Conservation (phyloP, 2,888 invertebrate species). For the Penaeus monodon region DNA sequence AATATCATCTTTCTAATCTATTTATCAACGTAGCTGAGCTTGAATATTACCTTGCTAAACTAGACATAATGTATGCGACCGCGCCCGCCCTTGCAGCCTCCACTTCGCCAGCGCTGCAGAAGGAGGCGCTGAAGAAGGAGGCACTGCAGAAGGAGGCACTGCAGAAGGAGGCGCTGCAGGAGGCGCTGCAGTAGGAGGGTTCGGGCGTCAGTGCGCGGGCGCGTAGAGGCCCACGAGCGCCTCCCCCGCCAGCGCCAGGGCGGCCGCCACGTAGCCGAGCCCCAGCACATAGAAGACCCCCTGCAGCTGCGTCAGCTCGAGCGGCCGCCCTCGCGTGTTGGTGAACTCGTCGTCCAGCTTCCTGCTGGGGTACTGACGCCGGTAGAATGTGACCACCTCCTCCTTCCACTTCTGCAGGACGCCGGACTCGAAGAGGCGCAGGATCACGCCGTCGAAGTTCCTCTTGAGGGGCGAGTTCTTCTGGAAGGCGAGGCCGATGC, state of each 20-base stretch:
- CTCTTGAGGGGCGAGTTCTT: slow-evolving; percentile 55
- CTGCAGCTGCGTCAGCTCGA: slow-evolving; percentile 27
- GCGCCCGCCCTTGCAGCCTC: too few relatives aligned
- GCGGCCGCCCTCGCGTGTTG: background rate
- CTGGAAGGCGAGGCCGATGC: slow-evolving; percentile 52
- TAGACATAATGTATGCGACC: too few relatives aligned
- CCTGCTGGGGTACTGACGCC: slow-evolving; percentile 16
- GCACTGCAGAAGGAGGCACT: background rate
- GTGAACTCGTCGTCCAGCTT: background rate
- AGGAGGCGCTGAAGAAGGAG: background rate
- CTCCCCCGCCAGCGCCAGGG: slow-evolving; percentile 1
- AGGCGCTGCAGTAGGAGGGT: background rate
- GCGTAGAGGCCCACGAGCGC: slow-evolving; percentile 7
- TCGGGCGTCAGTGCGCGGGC: slow-evolving; percentile 6
- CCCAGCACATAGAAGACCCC: slow-evolving; percentile 27
- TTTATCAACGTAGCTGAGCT: too few relatives aligned
- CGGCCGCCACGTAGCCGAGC: background rate
- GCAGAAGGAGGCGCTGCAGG: background rate
- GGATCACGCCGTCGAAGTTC: slow-evolving; percentile 28
- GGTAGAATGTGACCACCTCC: slow-evolving; percentile 46
- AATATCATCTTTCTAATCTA: too few relatives aligned
- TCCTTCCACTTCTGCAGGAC: slow-evolving; percentile 45
- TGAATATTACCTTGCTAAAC: too few relatives aligned
- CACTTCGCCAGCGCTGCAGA: too few relatives aligned
- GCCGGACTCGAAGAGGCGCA: slow-evolving; percentile 52